Conservation (phyloP, 2,888 invertebrate species). For the Gari tellinella region DNA sequence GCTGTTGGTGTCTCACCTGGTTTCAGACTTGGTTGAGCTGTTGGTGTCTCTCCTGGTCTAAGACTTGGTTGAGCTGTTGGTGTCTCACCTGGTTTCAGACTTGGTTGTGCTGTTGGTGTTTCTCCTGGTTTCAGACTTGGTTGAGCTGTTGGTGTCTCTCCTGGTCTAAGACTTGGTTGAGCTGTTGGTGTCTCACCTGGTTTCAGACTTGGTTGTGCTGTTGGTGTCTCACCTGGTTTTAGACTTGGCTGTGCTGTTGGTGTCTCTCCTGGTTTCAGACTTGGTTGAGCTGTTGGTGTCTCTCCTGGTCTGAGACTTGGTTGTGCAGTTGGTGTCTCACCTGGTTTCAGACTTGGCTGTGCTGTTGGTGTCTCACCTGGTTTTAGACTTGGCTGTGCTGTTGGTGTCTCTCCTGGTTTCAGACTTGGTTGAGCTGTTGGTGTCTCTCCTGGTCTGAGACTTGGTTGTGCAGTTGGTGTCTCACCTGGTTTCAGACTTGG, state of each 20-base stretch:
- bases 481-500: constrained; percentile 35
- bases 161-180: constrained; percentile 14
- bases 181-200: constrained; percentile 33
- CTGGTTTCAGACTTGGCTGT: constrained; percentile 29
- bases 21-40: constrained; percentile 35
- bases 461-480: constrained; percentile 46
- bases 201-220: constrained; percentile 10
- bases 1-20: constrained; percentile 29
- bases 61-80: constrained; percentile 39
- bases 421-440: constrained; percentile 47
- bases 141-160: constrained; percentile 27
- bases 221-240: constrained; percentile 21
- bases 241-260: constrained; percentile 11
- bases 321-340: constrained; percentile 51
- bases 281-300: constrained; percentile 47
- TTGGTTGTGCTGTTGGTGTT: constrained; percentile 36
- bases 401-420: constrained; percentile 34
- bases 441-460: constrained; percentile 29
- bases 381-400: constrained; percentile 25
- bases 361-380: constrained; percentile 51
- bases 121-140: constrained; percentile 18
- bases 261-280: constrained; percentile 16
- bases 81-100: constrained; percentile 10
- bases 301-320: constrained; percentile 26
- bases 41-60: constrained; percentile 35